phyloP scores from a whole-genome alignment of 2,888 invertebrate genomes.

The Epirrita christyi region DNA sequence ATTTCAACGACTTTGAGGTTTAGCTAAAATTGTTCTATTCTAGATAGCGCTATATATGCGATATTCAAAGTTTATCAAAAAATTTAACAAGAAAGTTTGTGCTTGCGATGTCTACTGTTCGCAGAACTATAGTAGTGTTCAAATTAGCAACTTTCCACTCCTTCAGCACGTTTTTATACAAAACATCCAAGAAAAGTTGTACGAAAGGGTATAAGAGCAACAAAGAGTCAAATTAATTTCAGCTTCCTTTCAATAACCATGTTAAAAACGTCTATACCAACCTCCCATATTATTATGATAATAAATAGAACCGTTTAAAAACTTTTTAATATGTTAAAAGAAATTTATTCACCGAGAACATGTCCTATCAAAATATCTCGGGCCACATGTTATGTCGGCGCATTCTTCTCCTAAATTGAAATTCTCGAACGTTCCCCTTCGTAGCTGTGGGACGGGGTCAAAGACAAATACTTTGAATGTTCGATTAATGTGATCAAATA shows the following conservation, averaged over 20 bases:
- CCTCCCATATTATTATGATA: conserved; percentile 42
- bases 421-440: conserved; percentile 82
- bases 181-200: not conserved
- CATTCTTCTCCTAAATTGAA: conserved; percentile 86
- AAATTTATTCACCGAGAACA: conserved; percentile 84
- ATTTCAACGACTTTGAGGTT: too few relatives aligned
- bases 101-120: too few relatives aligned
- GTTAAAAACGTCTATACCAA: conserved; percentile 27
- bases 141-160: too few relatives aligned
- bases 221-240: conserved; percentile 18
- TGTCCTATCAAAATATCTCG: conserved; percentile 85
- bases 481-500: conserved; percentile 80
- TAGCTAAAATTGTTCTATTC: too few relatives aligned
- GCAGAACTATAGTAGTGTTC: too few relatives aligned
- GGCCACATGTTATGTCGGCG: conserved; percentile 84
- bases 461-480: conserved; percentile 82
- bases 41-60: too few relatives aligned
- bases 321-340: conserved; percentile 80
- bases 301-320: conserved; percentile 77
- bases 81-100: too few relatives aligned
- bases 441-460: conserved; percentile 72
- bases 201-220: conserved; percentile 10
- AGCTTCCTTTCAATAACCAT: conserved; percentile 12
- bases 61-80: too few relatives aligned
- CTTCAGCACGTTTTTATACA: too few relatives aligned